Base-by-base conservation (phyloP, 2,113 vertebrate species). In the Dicentrarchus labrax region DNA sequence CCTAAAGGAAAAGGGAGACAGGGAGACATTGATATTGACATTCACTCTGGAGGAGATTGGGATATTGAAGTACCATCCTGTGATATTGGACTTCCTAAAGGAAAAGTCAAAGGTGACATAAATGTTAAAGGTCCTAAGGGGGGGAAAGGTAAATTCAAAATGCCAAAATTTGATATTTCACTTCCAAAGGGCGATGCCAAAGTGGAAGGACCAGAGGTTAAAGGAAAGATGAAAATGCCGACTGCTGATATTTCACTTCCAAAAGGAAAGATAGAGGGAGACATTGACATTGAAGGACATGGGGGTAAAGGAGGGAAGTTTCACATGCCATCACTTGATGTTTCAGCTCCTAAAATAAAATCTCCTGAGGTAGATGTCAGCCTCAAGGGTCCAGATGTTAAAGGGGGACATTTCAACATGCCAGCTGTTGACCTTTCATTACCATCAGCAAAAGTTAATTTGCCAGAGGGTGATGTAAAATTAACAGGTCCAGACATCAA, bases 401-500 rank as follows among this genome's bases (percentile, higher is more conserved):
- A 88, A 89, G 12, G 83, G 11, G 39, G 91, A 38, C 90, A 41
- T 80, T 78, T 95, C 0, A 86, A 86, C 12, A 79, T 95, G 5
- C 92, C 94, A 0, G 80, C 88, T 51, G 54, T 93, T 4, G 77
- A 94, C 39, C 67, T 96, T 1, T 93, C 93, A 0, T 65, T 94
- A 2, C 93, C 91, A 7, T 66, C 90, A 10, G 92, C 92, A 73
- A 84, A 88, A 69, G 13, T 57, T 4, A 72, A 76, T 43, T 17
- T 78, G 3, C 69, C 75, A 60, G 69, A 78, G 4, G 66, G 24
- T 7, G 84, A 67, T 15, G 21, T 86, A 1, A 76, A 84, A n/a
- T 6, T 89, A 0, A 70, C 82, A 61, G 89, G 76, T 0, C 76
- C 68, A 2, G 66, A 88, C 0, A 8, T 82, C 10, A 81, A 81